These are phyloP conservation scores for Cladorhizidae sp. DNA, from an alignment of 37 sponge, comb jelly and placozoan species.

Conservation along the genomic window DNA sequence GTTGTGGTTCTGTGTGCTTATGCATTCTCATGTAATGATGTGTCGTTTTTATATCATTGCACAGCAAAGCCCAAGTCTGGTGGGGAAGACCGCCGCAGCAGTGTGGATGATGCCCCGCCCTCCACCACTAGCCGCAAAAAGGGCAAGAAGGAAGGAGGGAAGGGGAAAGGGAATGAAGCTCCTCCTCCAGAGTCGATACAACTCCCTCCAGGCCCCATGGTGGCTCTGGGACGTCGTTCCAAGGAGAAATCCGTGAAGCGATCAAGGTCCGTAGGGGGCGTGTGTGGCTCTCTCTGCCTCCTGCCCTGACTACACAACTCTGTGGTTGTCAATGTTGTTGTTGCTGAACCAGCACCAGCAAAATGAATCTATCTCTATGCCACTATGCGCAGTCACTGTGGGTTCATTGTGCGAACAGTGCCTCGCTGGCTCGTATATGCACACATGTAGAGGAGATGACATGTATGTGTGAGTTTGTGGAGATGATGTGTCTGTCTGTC, in stretches of 20 bases:
- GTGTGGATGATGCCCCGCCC: background rate
- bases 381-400: background rate
- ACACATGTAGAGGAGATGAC: background rate
- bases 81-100: background rate
- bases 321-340: slow-evolving; percentile 2
- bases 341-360: background rate
- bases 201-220: slow-evolving; percentile 74
- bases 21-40: too few relatives aligned
- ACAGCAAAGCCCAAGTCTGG: slow-evolving; percentile 3
- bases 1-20: too few relatives aligned
- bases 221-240: slow-evolving; percentile 65
- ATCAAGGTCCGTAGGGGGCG: slow-evolving; percentile 49
- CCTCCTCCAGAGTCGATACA: slow-evolving; percentile 24
- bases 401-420: background rate
- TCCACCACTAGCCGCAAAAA: background rate
- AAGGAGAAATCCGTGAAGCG: slow-evolving; percentile 48
- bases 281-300: background rate
- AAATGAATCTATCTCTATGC: background rate
- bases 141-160: slow-evolving; percentile 35
- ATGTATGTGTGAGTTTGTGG: too few relatives aligned
- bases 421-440: background rate
- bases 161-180: slow-evolving; percentile 9
- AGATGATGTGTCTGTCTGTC: too few relatives aligned
- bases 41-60: too few relatives aligned
- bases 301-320: background rate